These are phyloP conservation scores for Athripsodes cinereus DNA, from an alignment of 2,888 invertebrate genomes.

Conservation along the genomic window DNA sequence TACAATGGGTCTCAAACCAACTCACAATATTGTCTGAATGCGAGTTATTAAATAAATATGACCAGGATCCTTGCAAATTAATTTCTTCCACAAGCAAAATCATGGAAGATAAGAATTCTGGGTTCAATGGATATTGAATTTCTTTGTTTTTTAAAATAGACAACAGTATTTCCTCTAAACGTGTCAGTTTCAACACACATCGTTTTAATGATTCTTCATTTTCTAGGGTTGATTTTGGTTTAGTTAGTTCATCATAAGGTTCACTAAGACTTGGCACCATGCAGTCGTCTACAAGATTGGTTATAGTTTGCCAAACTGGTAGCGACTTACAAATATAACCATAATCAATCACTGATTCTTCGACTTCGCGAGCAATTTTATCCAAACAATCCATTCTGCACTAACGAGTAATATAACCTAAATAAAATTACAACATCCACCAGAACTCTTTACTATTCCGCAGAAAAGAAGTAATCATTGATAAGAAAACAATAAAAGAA, in stretches of 20 bases:
- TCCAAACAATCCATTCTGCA: background rate
- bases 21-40: conserved; percentile 6
- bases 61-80: conserved; percentile 17
- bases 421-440: too few relatives aligned
- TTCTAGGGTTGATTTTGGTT: conserved; percentile 1
- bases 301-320: conserved; percentile 7
- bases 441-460: too few relatives aligned
- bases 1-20: conserved; percentile 16
- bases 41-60: conserved; percentile 6
- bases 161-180: background rate
- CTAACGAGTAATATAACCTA: too few relatives aligned
- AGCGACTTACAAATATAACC: conserved; percentile 4
- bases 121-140: conserved; percentile 6
- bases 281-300: conserved; percentile 17
- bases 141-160: conserved; percentile 8
- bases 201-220: background rate
- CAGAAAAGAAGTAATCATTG: too few relatives aligned
- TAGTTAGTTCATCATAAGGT: conserved; percentile 20
- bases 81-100: conserved; percentile 21
- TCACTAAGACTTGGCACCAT: conserved; percentile 18
- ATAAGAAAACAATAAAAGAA: too few relatives aligned
- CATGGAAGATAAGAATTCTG: conserved; percentile 17
- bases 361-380: background rate
- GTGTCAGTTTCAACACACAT: too few relatives aligned
- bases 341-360: background rate